Evolutionary conservation across 1,140 invertebrate species (phyloP).

Genomic region (Nomia melanderi): DNA sequence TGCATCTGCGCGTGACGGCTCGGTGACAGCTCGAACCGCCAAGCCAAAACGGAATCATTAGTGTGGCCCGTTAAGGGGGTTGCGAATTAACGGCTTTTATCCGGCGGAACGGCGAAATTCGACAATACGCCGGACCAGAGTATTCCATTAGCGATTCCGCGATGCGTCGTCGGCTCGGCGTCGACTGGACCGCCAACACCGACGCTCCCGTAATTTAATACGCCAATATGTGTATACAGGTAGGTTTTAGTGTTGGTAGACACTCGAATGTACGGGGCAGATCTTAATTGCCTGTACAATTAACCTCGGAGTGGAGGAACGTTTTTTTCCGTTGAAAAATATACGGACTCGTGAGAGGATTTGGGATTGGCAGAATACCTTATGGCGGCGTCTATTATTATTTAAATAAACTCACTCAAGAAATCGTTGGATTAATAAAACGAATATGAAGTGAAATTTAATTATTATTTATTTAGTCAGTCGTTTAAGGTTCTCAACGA

Average conservation of each 20-base stretch:
- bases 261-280: background rate
- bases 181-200: conserved; percentile 47
- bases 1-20: conserved; percentile 66
- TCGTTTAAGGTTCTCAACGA: no score
- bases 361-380: background rate
- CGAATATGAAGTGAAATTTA: no score
- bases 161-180: conserved; percentile 56
- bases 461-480: no score
- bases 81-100: conserved; percentile 68
- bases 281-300: conserved; percentile 27
- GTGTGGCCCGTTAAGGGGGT: conserved; percentile 66
- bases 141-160: conserved; percentile 75
- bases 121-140: conserved; percentile 68
- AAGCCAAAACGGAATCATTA: conserved; percentile 70
- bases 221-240: conserved; percentile 40
- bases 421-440: no score
- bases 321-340: background rate
- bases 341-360: no score
- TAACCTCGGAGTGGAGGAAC: background rate
- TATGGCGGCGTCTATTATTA: background rate
- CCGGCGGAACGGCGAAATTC: conserved; percentile 65
- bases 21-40: conserved; percentile 62
- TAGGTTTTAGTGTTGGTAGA: conserved; percentile 4
- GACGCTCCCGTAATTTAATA: conserved; percentile 65
- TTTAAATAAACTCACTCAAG: no score